Conservation (phyloP, 2,888 invertebrate genomes). For the Salpingus planirostris region DNA sequence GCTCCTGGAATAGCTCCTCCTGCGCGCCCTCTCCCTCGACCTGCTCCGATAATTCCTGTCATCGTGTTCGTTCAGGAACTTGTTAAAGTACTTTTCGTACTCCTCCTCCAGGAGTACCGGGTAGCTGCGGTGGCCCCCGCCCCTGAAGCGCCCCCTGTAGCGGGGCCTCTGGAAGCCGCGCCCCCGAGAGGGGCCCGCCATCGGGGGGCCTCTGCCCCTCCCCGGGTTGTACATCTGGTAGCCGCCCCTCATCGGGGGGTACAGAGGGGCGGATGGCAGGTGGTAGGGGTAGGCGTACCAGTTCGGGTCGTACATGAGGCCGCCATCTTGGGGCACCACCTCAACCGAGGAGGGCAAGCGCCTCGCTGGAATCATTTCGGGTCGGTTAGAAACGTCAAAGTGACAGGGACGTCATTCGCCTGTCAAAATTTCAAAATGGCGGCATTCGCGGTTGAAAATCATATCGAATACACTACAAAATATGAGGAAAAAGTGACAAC, state of each 20-base stretch:
- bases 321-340: too few species aligned
- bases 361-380: too few species aligned
- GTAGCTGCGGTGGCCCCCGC: conserved; percentile 17
- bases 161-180: conserved; percentile 15
- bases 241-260: conserved; percentile 17
- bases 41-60: conserved; percentile 13
- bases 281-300: conserved; percentile 16
- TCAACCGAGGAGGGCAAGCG: too few species aligned
- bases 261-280: conserved; percentile 17
- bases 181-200: conserved; percentile 23
- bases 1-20: conserved; percentile 13
- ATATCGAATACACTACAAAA: too few species aligned
- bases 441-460: too few species aligned
- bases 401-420: too few species aligned
- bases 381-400: too few species aligned
- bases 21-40: conserved; percentile 16
- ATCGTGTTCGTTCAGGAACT: conserved; percentile 44
- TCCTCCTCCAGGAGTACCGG: conserved; percentile 37
- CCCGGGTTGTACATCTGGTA: conserved; percentile 5
- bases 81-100: conserved; percentile 53
- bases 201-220: conserved; percentile 17
- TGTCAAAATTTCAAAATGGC: conserved; percentile 1
- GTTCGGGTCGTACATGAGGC: conserved; percentile 11
- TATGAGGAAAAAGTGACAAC: too few species aligned
- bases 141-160: conserved; percentile 32